phyloP scores from a whole-genome alignment of 2,888 invertebrate species.

The Agrotis clavis region DNA sequence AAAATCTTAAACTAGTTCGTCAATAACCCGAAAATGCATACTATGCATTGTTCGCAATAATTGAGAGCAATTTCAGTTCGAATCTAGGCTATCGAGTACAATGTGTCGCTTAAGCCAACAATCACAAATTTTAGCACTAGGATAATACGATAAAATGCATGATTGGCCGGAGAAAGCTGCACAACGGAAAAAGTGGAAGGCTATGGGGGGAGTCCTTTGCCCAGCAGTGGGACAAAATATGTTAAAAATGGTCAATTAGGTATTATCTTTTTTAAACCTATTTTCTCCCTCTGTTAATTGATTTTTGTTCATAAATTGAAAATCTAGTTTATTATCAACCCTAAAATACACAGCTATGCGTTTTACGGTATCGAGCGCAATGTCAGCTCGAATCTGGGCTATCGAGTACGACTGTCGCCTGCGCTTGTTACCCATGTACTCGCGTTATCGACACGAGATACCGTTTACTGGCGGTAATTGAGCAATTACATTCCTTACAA shows the following conservation, averaged over 20 bases:
- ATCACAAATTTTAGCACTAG: too few relatives aligned
- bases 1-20: constrained; percentile 2
- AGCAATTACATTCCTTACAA: constrained; percentile 85
- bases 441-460: constrained; percentile 71
- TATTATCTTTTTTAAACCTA: too few relatives aligned
- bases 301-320: too few relatives aligned
- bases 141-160: too few relatives aligned
- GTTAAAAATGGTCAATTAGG: too few relatives aligned
- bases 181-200: too few relatives aligned
- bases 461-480: constrained; percentile 80
- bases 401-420: constrained; percentile 68
- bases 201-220: too few relatives aligned
- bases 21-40: constrained; percentile 23
- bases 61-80: constrained; percentile 78
- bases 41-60: constrained; percentile 31
- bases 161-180: too few relatives aligned
- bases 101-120: constrained; percentile 43
- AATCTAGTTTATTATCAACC: too few relatives aligned
- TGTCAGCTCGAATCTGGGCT: constrained; percentile 82
- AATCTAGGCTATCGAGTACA: constrained; percentile 80
- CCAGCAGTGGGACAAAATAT: too few relatives aligned
- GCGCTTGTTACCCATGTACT: constrained; percentile 50
- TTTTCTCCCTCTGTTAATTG: too few relatives aligned
- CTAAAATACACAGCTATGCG: constrained; percentile 2
- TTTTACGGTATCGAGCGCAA: constrained; percentile 70